These are phyloP conservation scores for Scortum barcoo DNA, from an alignment of 2,113 vertebrate species.

Conservation along the genomic window DNA sequence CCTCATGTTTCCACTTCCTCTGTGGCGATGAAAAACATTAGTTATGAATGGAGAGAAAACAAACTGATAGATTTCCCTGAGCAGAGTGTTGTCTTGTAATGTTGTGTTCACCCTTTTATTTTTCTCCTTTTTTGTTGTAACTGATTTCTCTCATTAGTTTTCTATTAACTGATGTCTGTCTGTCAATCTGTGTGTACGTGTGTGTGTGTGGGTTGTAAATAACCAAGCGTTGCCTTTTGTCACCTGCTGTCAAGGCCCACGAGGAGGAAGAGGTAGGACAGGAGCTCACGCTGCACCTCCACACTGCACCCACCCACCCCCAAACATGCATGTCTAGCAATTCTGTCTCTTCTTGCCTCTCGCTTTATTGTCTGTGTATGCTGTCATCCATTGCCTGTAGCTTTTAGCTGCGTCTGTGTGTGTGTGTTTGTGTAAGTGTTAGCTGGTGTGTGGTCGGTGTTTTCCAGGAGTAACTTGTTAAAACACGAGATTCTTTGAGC, in stretches of 20 bases:
- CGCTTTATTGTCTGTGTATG: slow-evolving; percentile 58
- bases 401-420: slow-evolving; percentile 39
- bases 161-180: slow-evolving; percentile 43
- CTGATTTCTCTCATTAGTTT: slow-evolving; percentile 49
- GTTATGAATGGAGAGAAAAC: slow-evolving; percentile 47
- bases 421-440: slow-evolving; percentile 31
- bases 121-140: slow-evolving; percentile 39
- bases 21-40: slow-evolving; percentile 10
- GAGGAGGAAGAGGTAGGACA: slow-evolving; percentile 98
- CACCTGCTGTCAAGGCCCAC: slow-evolving; percentile 96
- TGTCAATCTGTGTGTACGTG: slow-evolving; percentile 44
- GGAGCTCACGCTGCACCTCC: slow-evolving; percentile 63
- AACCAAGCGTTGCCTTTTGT: slow-evolving; percentile 90
- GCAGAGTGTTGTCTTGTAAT: slow-evolving; percentile 5
- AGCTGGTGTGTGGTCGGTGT: slow-evolving; percentile 23
- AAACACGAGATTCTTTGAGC: slow-evolving; percentile 25
- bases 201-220: slow-evolving; percentile 77
- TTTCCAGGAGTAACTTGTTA: slow-evolving; percentile 38
- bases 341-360: slow-evolving; percentile 63
- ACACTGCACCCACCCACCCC: slow-evolving; percentile 24
- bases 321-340: slow-evolving; percentile 51
- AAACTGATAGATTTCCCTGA: not conserved
- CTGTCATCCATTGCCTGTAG: not conserved
- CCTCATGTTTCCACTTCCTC: slow-evolving; percentile 52
- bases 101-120: not conserved